Base-by-base conservation (phyloP, 2,113 vertebrate genomes). In the Hypomesus transpacificus region DNA sequence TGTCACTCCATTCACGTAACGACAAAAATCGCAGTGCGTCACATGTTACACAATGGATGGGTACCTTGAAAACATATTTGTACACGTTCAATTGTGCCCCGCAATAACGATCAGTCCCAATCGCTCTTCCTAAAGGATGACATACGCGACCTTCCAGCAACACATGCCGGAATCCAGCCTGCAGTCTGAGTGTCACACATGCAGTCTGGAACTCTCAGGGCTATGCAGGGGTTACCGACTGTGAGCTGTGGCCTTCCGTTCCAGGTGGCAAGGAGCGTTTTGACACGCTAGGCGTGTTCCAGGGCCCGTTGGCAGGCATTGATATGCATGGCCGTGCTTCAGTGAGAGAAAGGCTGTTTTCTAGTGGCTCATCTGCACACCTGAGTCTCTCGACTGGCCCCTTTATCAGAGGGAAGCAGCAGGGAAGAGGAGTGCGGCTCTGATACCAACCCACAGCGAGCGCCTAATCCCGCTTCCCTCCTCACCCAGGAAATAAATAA, bases 401-500 rank as follows among this genome's bases (percentile, higher is more conserved):
- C 85, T 90, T 91, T 89, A 90, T 91, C 90, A 87, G 86, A 71
- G 77, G 68, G 21, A 70, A 85, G 86, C 90, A 90, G 90, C 87
- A 89, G 87, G 82, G 87, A 79, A 86, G 87, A 87, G 86, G 82
- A 88, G 85, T 87, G 88, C 82, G 85, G 80, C 84, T 88, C 87
- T 79, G 90, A 90, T 89, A 88, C 87, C 74, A 18, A 9, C 3
- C 78, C 75, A 68, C 81, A 50, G 80, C 86, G 80, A 72, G 79
- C 81, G 75, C 83, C 84, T 88, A 85, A 87, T 88, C 88, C 88
- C 58, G 78, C 85, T 82, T 82, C 75, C 83, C 78, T 84, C 81
- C 4, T 20, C 71, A 75, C 79, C 87, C 85, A 84, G 87, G 61
- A 89, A 89, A 86, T 80, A 87, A 84, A 87, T 85, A 88, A 84